These are phyloP conservation scores for Campoplex capitator DNA, from an alignment of 2,888 invertebrate species.

Conservation along the genomic window DNA sequence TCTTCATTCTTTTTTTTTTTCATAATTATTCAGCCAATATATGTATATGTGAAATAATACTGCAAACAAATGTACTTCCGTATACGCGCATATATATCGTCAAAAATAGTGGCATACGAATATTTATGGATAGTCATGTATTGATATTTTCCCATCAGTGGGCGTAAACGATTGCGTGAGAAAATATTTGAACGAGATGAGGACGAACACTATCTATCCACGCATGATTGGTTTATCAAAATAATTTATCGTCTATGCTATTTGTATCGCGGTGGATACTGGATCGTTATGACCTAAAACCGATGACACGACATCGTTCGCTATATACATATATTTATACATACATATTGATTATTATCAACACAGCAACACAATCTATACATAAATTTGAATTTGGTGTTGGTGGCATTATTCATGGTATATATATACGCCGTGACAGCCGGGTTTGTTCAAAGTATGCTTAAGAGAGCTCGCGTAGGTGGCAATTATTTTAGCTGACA, in stretches of 20 bases:
- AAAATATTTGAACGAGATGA: slow-evolving; percentile 17
- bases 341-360: not conserved
- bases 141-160: not conserved
- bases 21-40: no score
- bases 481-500: not conserved
- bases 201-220: not conserved
- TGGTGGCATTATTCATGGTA: not conserved
- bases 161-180: not conserved
- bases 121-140: not conserved
- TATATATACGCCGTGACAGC: not conserved
- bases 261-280: slow-evolving; percentile 23
- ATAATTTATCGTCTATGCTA: slow-evolving; percentile 23
- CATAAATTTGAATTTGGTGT: not conserved
- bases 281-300: slow-evolving; percentile 1
- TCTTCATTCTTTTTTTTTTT: no score
- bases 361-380: not conserved
- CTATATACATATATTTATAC: not conserved
- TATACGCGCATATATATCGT: not conserved
- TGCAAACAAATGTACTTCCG: no score
- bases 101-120: not conserved
- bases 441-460: not conserved
- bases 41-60: not conserved
- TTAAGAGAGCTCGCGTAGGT: not conserved
- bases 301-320: not conserved
- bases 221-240: slow-evolving; percentile 21